Conservation (phyloP, 2,888 invertebrate genomes). For the Lucinisca nassula region DNA sequence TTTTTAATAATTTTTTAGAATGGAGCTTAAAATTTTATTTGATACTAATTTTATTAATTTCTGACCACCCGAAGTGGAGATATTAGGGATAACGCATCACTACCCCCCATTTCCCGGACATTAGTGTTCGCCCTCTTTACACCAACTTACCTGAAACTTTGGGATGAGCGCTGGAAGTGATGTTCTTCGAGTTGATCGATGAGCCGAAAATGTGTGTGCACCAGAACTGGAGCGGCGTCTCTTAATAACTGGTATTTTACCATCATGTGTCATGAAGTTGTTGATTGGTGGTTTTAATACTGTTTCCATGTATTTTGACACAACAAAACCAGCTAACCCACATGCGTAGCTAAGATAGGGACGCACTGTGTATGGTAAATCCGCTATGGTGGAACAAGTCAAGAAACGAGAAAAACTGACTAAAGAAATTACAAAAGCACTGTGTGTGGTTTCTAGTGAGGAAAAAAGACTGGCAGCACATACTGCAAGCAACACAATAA, state of each 20-base stretch:
- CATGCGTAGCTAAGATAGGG: conserved; percentile 86
- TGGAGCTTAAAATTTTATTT: too few species aligned
- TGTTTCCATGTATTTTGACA: conserved; percentile 87
- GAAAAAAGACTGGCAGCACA: conserved; percentile 85
- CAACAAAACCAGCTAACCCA: conserved; percentile 85
- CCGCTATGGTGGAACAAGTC: conserved; percentile 83
- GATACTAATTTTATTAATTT: too few species aligned
- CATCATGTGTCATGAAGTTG: conserved; percentile 84
- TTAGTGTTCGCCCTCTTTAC: too few species aligned
- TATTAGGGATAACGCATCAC: too few species aligned
- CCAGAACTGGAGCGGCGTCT: conserved; percentile 85
- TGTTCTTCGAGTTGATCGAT: conserved; percentile 86
- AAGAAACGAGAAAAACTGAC: conserved; percentile 86
- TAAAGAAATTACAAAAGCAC: conserved; percentile 83
- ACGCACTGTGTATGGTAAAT: conserved; percentile 82
- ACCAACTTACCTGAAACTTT: conserved; percentile 84
- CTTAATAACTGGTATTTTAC: conserved; percentile 86
- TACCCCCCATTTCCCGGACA: too few species aligned
- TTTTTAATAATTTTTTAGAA: too few species aligned
- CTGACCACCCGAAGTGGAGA: too few species aligned
- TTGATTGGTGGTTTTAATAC: conserved; percentile 84
- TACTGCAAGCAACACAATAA: conserved; percentile 82
- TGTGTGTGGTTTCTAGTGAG: conserved; percentile 84
- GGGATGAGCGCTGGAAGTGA: conserved; percentile 87
- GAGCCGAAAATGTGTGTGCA: conserved; percentile 81